These are phyloP conservation scores for Ochotona princeps DNA, from an alignment of 2,113 vertebrate genomes.

Conservation along the genomic window DNA sequence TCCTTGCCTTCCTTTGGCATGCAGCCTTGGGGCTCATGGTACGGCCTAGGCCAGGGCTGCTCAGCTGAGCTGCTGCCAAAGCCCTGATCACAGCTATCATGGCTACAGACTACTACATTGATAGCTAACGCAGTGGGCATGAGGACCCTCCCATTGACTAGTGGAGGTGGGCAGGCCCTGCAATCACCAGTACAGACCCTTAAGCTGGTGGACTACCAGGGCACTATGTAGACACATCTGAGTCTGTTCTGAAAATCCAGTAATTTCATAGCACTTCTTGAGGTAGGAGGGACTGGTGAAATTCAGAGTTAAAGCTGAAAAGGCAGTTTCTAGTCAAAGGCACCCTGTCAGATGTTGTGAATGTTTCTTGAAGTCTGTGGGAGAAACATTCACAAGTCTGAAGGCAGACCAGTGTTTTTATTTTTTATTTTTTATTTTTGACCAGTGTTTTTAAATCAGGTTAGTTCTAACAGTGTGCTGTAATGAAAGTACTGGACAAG, in stretches of 20 bases:
- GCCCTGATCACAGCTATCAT: no score
- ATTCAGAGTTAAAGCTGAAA: not conserved
- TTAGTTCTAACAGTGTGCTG: not conserved
- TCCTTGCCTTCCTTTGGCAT: not conserved
- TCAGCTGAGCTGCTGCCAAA: not conserved
- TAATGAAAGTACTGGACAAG: not conserved
- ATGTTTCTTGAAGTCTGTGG: not conserved
- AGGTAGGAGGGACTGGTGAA: not conserved
- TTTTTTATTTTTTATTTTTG: conserved; percentile 34
- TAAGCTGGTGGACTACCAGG: not conserved
- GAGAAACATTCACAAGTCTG: not conserved
- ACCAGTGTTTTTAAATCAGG: not conserved
- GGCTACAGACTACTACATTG: not conserved
- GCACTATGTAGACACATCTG: not conserved
- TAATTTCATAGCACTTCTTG: not conserved
- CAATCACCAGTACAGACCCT: not conserved
- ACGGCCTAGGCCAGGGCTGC: not conserved
- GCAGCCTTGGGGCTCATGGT: no score
- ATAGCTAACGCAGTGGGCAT: not conserved
- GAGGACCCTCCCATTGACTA: not conserved
- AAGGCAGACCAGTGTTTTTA: not conserved
- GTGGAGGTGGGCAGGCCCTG: not conserved
- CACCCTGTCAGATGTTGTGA: not conserved
- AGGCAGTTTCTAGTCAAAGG: no score
- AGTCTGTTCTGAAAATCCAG: not conserved